phyloP scores from a whole-genome alignment of 2,113 vertebrate genomes.

The Nanorana parkeri region DNA sequence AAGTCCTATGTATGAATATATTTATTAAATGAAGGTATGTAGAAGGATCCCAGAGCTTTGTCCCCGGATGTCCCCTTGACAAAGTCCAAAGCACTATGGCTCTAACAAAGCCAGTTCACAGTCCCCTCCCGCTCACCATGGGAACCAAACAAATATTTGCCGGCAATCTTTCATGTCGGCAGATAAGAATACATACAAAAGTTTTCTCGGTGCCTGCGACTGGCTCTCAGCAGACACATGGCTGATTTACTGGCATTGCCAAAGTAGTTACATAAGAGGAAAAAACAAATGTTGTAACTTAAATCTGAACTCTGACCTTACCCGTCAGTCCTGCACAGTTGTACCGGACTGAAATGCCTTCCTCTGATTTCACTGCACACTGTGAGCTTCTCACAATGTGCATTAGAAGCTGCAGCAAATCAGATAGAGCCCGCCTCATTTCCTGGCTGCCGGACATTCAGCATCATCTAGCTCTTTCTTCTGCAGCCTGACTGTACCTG shows the following conservation, averaged over 20 bases:
- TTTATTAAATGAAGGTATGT: too few relatives aligned
- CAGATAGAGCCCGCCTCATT: too few relatives aligned
- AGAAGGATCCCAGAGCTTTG: not conserved
- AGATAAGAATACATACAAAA: slow-evolving; percentile 52
- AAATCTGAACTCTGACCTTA: too few relatives aligned
- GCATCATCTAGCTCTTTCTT: too few relatives aligned
- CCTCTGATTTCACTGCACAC: too few relatives aligned
- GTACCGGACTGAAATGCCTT: too few relatives aligned
- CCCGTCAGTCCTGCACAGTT: too few relatives aligned
- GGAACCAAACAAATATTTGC: slow-evolving; percentile 54
- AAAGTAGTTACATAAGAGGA: slow-evolving; percentile 18
- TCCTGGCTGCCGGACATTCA: too few relatives aligned
- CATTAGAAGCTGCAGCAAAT: too few relatives aligned
- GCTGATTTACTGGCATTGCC: not conserved
- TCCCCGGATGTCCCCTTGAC: slow-evolving; percentile 10
- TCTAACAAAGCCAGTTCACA: not conserved
- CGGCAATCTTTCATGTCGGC: slow-evolving; percentile 38
- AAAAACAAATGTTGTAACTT: slow-evolving; percentile 25
- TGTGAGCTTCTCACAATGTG: too few relatives aligned
- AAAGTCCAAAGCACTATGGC: slow-evolving; percentile 42
- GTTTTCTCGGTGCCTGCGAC: not conserved
- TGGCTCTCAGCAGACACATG: slow-evolving; percentile 25
- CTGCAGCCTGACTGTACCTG: too few relatives aligned
- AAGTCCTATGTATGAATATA: too few relatives aligned
- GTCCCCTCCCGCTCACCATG: slow-evolving; percentile 31